These are phyloP conservation scores for Hydropsyche tenuis DNA, from an alignment of 1,140 invertebrate species.

Conservation along the genomic window DNA sequence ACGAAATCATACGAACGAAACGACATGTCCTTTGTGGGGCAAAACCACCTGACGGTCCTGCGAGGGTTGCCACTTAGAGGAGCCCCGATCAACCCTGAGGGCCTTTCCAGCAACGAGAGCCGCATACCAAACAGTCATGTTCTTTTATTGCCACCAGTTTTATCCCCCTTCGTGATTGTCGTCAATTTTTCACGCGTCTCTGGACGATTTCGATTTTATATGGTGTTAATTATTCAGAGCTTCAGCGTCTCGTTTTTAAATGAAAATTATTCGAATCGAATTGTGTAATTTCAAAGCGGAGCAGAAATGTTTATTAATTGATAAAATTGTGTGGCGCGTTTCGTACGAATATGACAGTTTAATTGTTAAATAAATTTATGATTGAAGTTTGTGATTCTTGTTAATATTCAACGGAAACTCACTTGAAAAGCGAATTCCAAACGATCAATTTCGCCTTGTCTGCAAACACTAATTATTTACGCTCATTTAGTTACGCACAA, in stretches of 20 bases:
- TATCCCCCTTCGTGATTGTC: not conserved
- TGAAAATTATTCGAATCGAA: too few species aligned
- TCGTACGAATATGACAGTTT: too few species aligned
- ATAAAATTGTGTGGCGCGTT: too few species aligned
- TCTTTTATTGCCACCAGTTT: constrained; percentile 28
- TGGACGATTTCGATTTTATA: too few species aligned
- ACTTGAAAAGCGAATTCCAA: not conserved
- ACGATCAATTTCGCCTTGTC: constrained; percentile 6
- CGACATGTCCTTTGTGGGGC: constrained; percentile 2
- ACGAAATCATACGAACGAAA: too few species aligned
- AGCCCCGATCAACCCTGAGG: not conserved
- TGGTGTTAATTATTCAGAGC: too few species aligned
- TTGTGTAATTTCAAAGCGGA: too few species aligned
- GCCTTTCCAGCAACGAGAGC: not conserved
- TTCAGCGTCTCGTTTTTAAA: too few species aligned
- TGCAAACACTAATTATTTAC: constrained; percentile 26
- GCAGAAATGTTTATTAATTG: too few species aligned
- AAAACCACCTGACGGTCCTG: not conserved
- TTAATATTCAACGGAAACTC: too few species aligned
- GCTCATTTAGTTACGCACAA: constrained; percentile 20
- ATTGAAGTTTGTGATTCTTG: too few species aligned
- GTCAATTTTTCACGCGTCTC: constrained; percentile 5
- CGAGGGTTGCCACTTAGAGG: constrained; percentile 30
- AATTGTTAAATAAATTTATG: too few species aligned
- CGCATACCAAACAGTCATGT: constrained; percentile 38